Percentiles rank a stretch among this genome's conserved stretches.
phyloP scores from a whole-genome alignment of 2,113 vertebrate species.

The Larimichthys polyactis region DNA sequence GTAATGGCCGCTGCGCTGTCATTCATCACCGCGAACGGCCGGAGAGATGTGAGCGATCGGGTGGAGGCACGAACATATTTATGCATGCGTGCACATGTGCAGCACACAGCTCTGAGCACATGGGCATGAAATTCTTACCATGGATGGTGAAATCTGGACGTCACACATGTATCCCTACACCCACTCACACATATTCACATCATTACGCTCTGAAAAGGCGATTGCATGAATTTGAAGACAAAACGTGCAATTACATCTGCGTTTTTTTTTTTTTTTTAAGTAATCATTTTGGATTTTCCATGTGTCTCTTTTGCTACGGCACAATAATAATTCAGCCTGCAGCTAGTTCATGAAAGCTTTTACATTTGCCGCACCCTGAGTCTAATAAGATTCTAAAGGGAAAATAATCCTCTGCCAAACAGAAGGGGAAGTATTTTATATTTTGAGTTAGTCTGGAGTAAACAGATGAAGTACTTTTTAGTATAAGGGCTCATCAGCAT shows the following conservation, averaged over 20 bases:
- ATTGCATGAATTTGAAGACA: conserved; percentile 1
- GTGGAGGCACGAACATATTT: conserved; percentile 28
- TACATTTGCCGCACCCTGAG: conserved; percentile 21
- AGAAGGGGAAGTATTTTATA: not conserved
- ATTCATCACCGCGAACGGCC: conserved; percentile 55
- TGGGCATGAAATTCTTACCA: conserved; percentile 31
- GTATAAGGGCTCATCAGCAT: not conserved
- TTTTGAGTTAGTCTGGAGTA: not conserved
- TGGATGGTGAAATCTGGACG: conserved; percentile 22
- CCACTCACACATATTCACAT: not conserved
- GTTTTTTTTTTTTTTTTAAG: conserved; percentile 10
- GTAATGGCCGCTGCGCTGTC: conserved; percentile 66
- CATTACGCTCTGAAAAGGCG: not conserved
- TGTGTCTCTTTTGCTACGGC: conserved; percentile 12
- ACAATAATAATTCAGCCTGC: conserved; percentile 35
- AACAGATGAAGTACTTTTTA: not conserved
- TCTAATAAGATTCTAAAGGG: conserved; percentile 17
- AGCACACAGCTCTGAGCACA: not conserved
- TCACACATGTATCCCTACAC: conserved; percentile 5
- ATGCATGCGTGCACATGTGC: conserved; percentile 25
- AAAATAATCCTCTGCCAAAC: conserved; percentile 16
- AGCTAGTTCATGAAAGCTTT: conserved; percentile 36
- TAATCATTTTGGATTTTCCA: conserved; percentile 3
- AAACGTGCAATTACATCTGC: not conserved
- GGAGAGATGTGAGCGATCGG: conserved; percentile 49